Conservation (phyloP, 2,888 invertebrate genomes). For the Ophion slaviceki region DNA sequence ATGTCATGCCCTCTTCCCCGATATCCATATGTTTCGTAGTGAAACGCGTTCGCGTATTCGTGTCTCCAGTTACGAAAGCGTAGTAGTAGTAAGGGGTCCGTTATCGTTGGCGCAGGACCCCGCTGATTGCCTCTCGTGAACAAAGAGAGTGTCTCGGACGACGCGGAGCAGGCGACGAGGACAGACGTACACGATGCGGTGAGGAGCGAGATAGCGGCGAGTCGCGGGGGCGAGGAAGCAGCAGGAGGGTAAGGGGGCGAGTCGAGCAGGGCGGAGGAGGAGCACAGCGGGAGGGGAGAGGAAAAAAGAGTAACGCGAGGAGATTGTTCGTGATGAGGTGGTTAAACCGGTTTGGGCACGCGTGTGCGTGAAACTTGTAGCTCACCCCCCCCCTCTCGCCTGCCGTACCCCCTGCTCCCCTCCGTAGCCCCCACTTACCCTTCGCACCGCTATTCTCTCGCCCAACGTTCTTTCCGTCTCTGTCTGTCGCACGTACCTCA, state of each 20-base stretch:
- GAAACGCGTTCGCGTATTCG: constrained; percentile 81
- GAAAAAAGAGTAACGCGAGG: constrained; percentile 78
- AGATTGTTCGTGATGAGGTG: constrained; percentile 83
- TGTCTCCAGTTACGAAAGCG: constrained; percentile 84
- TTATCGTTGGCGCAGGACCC: constrained; percentile 78
- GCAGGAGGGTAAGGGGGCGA: constrained; percentile 51
- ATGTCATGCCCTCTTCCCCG: too few relatives aligned
- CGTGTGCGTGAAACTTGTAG: constrained; percentile 73
- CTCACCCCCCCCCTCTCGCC: constrained; percentile 26
- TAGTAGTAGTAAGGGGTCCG: constrained; percentile 78
- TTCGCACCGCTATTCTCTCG: not conserved
- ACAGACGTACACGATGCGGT: constrained; percentile 60
- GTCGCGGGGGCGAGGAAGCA: constrained; percentile 34
- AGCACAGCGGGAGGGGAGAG: constrained; percentile 32
- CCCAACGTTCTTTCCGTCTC: constrained; percentile 46
- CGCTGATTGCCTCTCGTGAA: constrained; percentile 80
- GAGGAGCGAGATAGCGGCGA: constrained; percentile 58
- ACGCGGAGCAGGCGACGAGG: constrained; percentile 72
- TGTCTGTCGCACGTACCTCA: constrained; percentile 57
- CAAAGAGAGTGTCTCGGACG: constrained; percentile 76
- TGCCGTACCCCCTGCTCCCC: constrained; percentile 16
- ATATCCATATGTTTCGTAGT: not conserved
- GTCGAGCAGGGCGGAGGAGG: constrained; percentile 49
- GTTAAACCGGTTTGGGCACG: constrained; percentile 82
- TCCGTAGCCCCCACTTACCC: not conserved